These are phyloP conservation scores for Archivesica marissinica DNA, from an alignment of 1,140 invertebrate species.

Conservation along the genomic window DNA sequence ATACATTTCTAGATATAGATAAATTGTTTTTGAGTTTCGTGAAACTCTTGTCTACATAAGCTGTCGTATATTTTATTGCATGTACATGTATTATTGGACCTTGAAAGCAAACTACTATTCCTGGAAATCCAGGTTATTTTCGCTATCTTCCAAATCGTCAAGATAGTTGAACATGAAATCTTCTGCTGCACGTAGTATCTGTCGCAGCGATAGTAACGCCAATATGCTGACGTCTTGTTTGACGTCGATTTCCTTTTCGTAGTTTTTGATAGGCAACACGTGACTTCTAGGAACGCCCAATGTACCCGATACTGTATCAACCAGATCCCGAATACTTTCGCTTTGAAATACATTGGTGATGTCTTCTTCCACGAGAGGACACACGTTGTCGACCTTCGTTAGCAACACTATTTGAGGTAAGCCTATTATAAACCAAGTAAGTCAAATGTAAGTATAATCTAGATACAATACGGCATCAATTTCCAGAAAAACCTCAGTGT, in stretches of 20 bases:
- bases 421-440: background rate
- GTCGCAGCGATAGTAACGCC: background rate
- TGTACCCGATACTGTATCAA: conserved; percentile 34
- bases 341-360: conserved; percentile 28
- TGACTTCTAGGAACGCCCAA: conserved; percentile 40
- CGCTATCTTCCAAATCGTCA: background rate
- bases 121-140: background rate
- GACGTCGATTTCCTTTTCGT: conserved; percentile 44
- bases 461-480: too few relatives aligned
- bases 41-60: too few relatives aligned
- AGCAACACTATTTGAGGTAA: conserved; percentile 51
- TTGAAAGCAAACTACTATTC: too few relatives aligned
- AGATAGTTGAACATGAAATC: conserved; percentile 45
- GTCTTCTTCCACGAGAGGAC: conserved; percentile 31
- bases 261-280: conserved; percentile 48
- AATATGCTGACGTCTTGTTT: conserved; percentile 13
- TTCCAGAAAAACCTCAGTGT: too few relatives aligned
- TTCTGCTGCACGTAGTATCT: conserved; percentile 31
- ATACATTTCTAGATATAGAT: too few relatives aligned
- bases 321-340: conserved; percentile 17
- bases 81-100: too few relatives aligned
- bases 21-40: too few relatives aligned
- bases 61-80: too few relatives aligned
- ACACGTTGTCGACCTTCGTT: conserved; percentile 56
- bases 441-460: too few relatives aligned